A percentile compares a stretch with the other conserved stretches of the same genome.
Conservation (phyloP, 2,888 invertebrate genomes). For the Heliconius ismenius region DNA sequence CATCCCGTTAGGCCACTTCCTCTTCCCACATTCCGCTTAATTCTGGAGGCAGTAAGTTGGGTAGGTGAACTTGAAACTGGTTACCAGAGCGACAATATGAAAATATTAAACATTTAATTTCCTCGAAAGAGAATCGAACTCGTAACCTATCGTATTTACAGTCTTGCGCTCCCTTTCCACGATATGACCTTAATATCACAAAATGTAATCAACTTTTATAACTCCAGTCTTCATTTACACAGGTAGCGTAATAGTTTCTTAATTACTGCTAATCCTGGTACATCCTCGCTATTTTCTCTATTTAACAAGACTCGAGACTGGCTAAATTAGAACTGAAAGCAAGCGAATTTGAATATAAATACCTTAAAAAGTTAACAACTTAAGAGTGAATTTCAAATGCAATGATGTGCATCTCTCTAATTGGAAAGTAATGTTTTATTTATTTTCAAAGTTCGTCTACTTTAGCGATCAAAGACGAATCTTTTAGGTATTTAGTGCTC, state of each 20-base stretch:
- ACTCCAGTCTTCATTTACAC: conserved; percentile 40
- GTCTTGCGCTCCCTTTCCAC: too few species aligned
- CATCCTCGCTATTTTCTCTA: conserved; percentile 63
- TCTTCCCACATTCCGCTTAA: too few species aligned
- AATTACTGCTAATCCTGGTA: conserved; percentile 66
- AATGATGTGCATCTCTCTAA: conserved; percentile 40
- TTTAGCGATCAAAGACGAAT: conserved; percentile 38
- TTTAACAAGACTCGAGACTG: conserved; percentile 51
- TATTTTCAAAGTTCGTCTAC: conserved; percentile 38
- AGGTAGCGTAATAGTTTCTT: conserved; percentile 61
- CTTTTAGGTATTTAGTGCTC: conserved; percentile 31
- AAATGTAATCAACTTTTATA: conserved; percentile 38
- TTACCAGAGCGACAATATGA: too few species aligned
- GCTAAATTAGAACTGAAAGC: conserved; percentile 43
- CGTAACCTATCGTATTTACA: neutral
- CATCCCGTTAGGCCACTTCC: too few species aligned
- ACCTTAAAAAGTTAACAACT: conserved; percentile 33
- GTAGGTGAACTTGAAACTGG: too few species aligned
- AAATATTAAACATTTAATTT: neutral
- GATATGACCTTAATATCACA: neutral
- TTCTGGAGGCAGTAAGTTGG: too few species aligned
- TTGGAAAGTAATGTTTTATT: conserved; percentile 41
- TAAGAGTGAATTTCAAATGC: conserved; percentile 43
- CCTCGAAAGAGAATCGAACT: neutral
- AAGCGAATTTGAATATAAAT: conserved; percentile 40